These are phyloP conservation scores for Chesias legatella DNA, from an alignment of 2,888 invertebrate species.

Conservation along the genomic window DNA sequence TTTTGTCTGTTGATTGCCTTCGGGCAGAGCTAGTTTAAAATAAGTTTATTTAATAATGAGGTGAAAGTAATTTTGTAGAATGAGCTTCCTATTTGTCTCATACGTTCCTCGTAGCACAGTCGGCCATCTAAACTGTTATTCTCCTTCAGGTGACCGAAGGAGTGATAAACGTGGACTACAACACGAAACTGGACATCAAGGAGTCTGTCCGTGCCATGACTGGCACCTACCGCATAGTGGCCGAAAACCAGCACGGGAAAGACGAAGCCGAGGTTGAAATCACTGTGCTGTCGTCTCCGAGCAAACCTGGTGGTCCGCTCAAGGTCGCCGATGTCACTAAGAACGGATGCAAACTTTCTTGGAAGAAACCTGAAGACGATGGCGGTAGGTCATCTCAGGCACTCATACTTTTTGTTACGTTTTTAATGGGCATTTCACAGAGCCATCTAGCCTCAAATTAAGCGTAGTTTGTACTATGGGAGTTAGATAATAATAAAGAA, in stretches of 20 bases:
- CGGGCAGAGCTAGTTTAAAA: too few relatives aligned
- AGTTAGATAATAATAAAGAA: too few relatives aligned
- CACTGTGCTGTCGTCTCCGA: conserved; percentile 90
- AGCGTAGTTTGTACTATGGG: too few relatives aligned
- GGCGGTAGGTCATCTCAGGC: conserved; percentile 83
- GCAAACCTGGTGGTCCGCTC: conserved; percentile 93
- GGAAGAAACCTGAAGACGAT: conserved; percentile 97
- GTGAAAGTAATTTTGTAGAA: too few relatives aligned
- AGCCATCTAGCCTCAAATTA: too few relatives aligned
- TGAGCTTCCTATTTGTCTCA: too few relatives aligned
- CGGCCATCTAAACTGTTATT: neutral
- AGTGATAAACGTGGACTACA: conserved; percentile 93
- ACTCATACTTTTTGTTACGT: neutral
- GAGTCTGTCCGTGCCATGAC: conserved; percentile 91
- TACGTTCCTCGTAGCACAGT: neutral
- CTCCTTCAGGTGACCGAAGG: conserved; percentile 81
- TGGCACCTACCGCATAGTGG: conserved; percentile 93
- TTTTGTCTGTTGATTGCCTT: too few relatives aligned
- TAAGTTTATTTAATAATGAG: too few relatives aligned
- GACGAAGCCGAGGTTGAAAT: conserved; percentile 97
- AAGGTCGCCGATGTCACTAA: conserved; percentile 94
- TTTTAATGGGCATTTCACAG: too few relatives aligned
- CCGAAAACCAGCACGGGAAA: conserved; percentile 93
- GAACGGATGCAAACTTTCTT: conserved; percentile 92
- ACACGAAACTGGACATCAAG: conserved; percentile 91